Conservation (phyloP, 2,888 invertebrate genomes). For the Graphium colonna region DNA sequence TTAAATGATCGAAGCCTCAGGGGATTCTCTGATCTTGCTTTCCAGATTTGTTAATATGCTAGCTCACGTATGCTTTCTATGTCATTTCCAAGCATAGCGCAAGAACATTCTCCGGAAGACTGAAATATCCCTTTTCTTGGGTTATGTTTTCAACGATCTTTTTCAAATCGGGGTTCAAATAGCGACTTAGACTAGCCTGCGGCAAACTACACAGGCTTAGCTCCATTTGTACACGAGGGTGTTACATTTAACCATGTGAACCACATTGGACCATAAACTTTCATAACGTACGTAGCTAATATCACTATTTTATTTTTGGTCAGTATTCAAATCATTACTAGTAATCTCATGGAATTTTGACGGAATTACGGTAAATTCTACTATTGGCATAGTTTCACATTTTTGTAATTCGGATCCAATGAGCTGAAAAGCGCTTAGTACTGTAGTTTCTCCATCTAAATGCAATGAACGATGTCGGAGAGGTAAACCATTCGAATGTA, state of each 20-base stretch:
- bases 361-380: not conserved
- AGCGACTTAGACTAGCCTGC: too few species aligned
- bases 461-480: conserved; percentile 27
- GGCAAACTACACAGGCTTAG: not conserved
- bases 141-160: too few species aligned
- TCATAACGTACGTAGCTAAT: not conserved
- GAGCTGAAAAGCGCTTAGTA: not conserved
- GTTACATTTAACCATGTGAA: not conserved
- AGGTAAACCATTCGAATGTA: conserved; percentile 2
- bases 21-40: not conserved
- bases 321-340: not conserved
- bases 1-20: not conserved
- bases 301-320: not conserved
- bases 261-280: not conserved
- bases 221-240: not conserved
- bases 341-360: not conserved
- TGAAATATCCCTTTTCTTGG: not conserved
- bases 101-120: not conserved
- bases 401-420: not conserved
- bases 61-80: not conserved
- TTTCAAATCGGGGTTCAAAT: not conserved
- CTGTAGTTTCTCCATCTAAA: conserved; percentile 20
- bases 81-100: not conserved
- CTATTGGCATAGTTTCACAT: not conserved
- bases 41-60: not conserved